Base-by-base conservation (phyloP, 2,888 invertebrate genomes). In the Pristionchus arcanus region DNA sequence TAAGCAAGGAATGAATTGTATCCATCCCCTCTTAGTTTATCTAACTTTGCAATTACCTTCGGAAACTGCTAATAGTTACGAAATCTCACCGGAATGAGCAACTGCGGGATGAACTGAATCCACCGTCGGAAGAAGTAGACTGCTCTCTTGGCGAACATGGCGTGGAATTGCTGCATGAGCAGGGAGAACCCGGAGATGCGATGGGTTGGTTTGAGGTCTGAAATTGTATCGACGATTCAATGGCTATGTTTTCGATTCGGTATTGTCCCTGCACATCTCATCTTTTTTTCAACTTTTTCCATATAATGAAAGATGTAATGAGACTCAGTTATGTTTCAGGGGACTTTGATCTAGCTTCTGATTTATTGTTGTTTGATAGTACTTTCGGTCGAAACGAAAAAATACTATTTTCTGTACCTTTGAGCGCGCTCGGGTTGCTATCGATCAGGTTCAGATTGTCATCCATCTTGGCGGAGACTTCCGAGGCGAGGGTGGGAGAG, bases 101-200 rank as follows among this genome's bases (percentile, higher is more conserved):
- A 83, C 89, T 93, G 93, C 11, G 94, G 93, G 37, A 94, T 91
- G 89, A 94, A 93, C 89, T 93, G 93, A 19, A 92, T 93, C 93
- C 94, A 94, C 90, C 92, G 91, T 21, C 94, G 90, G 86, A 91
- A 90, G 90, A 93, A 94, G 91, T 92, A 94, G 68, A 94, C 92
- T 37, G 87, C 90, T 90, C 94, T 90, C 87, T 94, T 94, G 81
- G 90, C 91, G 91, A 94, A 93, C 93, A 94, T 93, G 13, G 94
- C 93, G 37, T 92, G 91, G 31, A 66, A 68, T 87, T 87, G 87
- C 37, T 21, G 66, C 25, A 34, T n/a, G 49, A 87, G 42, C 16
- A 87, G 87, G 0, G 87, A 68, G 66, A 87, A 68, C 13, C 94
- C 94, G 3, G 92, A 91, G 21, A 93, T 87, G n/a, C 92, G 90